Evolutionary conservation across 2,888 invertebrate genomes (phyloP).

Genomic region (Pammene aurita): DNA sequence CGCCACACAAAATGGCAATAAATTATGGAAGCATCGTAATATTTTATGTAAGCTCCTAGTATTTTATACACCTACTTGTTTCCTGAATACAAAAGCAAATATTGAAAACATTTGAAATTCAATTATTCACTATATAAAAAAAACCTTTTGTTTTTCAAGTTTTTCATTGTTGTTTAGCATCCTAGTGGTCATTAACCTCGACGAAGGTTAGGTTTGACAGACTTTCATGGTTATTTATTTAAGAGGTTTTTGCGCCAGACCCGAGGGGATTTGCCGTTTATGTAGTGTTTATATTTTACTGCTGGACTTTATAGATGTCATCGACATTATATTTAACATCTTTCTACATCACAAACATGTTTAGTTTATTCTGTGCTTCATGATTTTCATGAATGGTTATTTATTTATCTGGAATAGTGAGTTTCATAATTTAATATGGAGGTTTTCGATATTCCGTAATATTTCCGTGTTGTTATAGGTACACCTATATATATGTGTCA

Average conservation of each 20-base stretch:
- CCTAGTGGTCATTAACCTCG: neutral
- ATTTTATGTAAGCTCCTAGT: constrained; percentile 1
- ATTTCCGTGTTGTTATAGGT: too few species aligned
- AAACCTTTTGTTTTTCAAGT: neutral
- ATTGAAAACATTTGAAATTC: constrained; percentile 1
- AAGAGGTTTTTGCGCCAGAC: neutral
- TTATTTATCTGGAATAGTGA: too few species aligned
- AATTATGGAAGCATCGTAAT: constrained; percentile 4
- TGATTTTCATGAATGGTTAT: too few species aligned
- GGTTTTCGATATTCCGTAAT: too few species aligned
- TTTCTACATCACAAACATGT: too few species aligned
- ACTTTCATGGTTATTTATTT: neutral
- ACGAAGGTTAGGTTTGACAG: constrained; percentile 14
- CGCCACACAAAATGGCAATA: neutral
- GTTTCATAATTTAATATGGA: too few species aligned
- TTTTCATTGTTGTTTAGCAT: constrained; percentile 6
- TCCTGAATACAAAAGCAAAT: neutral
- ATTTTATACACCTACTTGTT: neutral
- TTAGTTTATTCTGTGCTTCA: too few species aligned
- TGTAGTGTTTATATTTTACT: too few species aligned
- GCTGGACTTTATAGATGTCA: neutral
- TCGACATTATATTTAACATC: neutral
- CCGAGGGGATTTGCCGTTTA: too few species aligned
- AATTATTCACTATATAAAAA: neutral
- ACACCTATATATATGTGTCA: too few species aligned